Evolutionary conservation across 2,797 vertebrate genomes (phyloP).

Genomic region (Coranthus polyacanthus): DNA sequence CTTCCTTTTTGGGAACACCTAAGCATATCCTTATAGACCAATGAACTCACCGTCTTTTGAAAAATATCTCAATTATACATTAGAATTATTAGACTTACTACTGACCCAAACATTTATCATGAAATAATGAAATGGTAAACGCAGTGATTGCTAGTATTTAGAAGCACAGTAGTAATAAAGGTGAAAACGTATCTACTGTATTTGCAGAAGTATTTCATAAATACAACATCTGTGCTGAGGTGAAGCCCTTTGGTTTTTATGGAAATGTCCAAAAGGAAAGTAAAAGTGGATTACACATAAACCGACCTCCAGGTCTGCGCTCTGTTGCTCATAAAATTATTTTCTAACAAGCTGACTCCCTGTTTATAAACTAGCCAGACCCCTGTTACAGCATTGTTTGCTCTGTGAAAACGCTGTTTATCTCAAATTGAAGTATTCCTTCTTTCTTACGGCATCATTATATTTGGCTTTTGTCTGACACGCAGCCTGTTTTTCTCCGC

Average conservation of each 20-base stretch:
- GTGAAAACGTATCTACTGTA: too few species aligned
- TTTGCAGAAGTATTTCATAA: slow-evolving; percentile 3
- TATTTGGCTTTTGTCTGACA: slow-evolving; percentile 26
- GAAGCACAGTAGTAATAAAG: too few species aligned
- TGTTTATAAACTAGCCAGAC: slow-evolving; percentile 28
- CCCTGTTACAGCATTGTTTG: neutral
- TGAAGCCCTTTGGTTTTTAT: slow-evolving; percentile 9
- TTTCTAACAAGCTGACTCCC: slow-evolving; percentile 9
- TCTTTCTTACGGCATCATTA: slow-evolving; percentile 35
- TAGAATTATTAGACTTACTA: too few species aligned
- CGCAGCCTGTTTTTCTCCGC: neutral
- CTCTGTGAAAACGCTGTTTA: neutral
- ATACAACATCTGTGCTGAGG: neutral
- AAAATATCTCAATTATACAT: too few species aligned
- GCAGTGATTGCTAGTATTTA: too few species aligned
- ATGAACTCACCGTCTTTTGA: too few species aligned
- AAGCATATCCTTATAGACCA: too few species aligned
- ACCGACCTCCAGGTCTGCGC: neutral
- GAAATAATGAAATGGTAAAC: too few species aligned
- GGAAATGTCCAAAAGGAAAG: neutral
- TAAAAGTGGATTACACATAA: neutral
- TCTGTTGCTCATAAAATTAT: slow-evolving; percentile 20
- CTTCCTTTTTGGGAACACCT: too few species aligned
- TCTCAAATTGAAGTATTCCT: slow-evolving; percentile 1
- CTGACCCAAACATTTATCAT: too few species aligned